A percentile compares a stretch with the other conserved stretches of the same genome.
These are phyloP conservation scores for Drosophila lutescens DNA, from an alignment of 2,888 invertebrate species.

Conservation along the genomic window DNA sequence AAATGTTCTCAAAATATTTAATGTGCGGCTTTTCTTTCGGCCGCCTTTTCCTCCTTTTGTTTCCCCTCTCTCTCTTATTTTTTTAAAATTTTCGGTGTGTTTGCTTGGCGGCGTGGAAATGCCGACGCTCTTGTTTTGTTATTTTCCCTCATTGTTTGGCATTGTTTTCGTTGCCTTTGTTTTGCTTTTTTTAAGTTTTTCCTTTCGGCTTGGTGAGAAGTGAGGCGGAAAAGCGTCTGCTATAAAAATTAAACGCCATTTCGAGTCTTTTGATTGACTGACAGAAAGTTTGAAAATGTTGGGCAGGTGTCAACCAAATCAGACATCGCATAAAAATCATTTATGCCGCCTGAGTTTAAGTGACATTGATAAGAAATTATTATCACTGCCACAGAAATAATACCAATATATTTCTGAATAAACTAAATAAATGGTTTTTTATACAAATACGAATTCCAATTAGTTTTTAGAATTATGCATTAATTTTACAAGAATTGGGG, in stretches of 20 bases:
- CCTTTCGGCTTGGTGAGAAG: conserved; percentile 13
- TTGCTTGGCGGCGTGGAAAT: conserved; percentile 59
- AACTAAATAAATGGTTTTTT: too few species aligned
- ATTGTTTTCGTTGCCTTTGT: conserved; percentile 35
- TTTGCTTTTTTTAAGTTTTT: conserved; percentile 31
- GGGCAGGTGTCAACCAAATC: conserved; percentile 56
- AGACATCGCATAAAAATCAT: conserved; percentile 32
- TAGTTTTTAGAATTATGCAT: too few species aligned
- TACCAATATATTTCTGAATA: too few species aligned
- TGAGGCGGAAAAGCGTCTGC: conserved; percentile 43
- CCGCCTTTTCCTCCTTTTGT: conserved; percentile 19
- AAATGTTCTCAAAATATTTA: conserved; percentile 55
- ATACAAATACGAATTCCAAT: too few species aligned
- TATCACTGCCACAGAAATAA: neutral
- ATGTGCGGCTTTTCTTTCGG: conserved; percentile 33
- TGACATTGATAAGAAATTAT: conserved; percentile 26
- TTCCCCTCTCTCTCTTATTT: conserved; percentile 13
- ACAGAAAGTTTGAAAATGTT: conserved; percentile 50
- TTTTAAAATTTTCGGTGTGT: conserved; percentile 41
- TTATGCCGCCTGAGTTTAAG: conserved; percentile 7
- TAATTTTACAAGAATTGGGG: too few species aligned
- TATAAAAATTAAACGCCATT: conserved; percentile 70
- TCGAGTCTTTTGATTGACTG: conserved; percentile 66
- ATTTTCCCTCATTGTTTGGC: conserved; percentile 40
- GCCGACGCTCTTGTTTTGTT: conserved; percentile 56